Conservation (phyloP, 2,888 invertebrate genomes). For the Mythimna pallens region DNA sequence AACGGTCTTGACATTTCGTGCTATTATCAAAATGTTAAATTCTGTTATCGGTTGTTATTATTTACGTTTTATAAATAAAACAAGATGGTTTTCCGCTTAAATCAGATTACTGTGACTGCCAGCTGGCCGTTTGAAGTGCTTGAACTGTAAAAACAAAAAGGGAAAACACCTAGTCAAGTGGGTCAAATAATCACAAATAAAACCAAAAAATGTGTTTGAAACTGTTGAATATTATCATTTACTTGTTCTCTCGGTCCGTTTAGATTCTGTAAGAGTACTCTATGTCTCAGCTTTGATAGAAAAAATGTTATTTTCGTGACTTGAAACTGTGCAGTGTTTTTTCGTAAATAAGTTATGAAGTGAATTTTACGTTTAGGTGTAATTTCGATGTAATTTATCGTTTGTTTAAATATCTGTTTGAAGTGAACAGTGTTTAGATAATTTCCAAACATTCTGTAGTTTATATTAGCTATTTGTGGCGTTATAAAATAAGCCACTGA, state of each 20-base stretch:
- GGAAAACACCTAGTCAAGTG: slow-evolving; percentile 62
- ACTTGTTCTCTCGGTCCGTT: slow-evolving; percentile 13
- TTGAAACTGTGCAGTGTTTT: slow-evolving; percentile 32
- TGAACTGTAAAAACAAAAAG: slow-evolving; percentile 58
- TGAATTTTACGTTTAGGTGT: slow-evolving; percentile 37
- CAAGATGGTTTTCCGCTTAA: slow-evolving; percentile 66
- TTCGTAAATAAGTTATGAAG: slow-evolving; percentile 44
- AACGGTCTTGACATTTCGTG: slow-evolving; percentile 82
- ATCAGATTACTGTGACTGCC: slow-evolving; percentile 41
- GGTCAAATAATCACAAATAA: slow-evolving; percentile 60
- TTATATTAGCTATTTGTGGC: slow-evolving; percentile 63
- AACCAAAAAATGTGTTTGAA: slow-evolving; percentile 51
- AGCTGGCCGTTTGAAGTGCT: slow-evolving; percentile 50
- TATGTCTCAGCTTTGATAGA: slow-evolving; percentile 36
- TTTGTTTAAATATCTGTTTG: slow-evolving; percentile 35
- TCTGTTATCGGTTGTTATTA: slow-evolving; percentile 69
- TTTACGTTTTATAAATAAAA: slow-evolving; percentile 79
- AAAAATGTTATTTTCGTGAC: slow-evolving; percentile 31
- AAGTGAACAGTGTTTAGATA: slow-evolving; percentile 56
- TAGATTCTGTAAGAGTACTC: slow-evolving; percentile 28
- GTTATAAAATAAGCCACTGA: slow-evolving; percentile 58
- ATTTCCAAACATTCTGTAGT: slow-evolving; percentile 48
- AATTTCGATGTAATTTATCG: slow-evolving; percentile 29
- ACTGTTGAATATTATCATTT: slow-evolving; percentile 36
- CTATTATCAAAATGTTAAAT: slow-evolving; percentile 76